phyloP scores from a whole-genome alignment of 2,888 invertebrate species.

The Belgica antarctica region DNA sequence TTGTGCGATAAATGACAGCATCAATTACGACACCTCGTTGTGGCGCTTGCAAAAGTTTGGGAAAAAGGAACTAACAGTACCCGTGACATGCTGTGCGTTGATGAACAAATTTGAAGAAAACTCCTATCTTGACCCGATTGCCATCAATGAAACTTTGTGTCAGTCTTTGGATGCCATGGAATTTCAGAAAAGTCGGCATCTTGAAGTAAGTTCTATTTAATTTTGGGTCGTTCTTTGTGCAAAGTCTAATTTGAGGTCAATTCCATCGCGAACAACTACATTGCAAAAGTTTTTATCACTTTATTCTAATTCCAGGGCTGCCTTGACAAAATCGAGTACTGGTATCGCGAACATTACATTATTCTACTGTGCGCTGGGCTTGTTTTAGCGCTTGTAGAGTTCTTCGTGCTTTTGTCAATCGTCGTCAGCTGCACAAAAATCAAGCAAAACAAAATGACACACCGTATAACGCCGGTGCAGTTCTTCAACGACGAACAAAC shows the following conservation, averaged over 20 bases:
- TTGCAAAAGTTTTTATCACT: too few species aligned
- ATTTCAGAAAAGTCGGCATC: constrained; percentile 52
- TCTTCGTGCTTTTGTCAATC: constrained; percentile 68
- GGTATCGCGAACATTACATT: constrained; percentile 74
- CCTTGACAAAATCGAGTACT: constrained; percentile 65
- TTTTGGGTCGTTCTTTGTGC: too few species aligned
- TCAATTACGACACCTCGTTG: constrained; percentile 76
- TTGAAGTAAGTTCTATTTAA: constrained; percentile 46
- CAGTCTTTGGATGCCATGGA: constrained; percentile 57
- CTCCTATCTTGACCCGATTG: constrained; percentile 73
- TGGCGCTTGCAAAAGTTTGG: constrained; percentile 76
- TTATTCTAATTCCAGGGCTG: constrained; percentile 63
- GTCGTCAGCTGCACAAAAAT: constrained; percentile 69
- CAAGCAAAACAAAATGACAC: constrained; percentile 46
- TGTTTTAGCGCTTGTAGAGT: constrained; percentile 68
- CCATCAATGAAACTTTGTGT: constrained; percentile 68
- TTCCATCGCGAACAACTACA: too few species aligned
- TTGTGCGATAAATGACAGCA: constrained; percentile 74
- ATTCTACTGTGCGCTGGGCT: constrained; percentile 66
- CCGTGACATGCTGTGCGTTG: constrained; percentile 68
- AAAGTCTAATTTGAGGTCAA: too few species aligned
- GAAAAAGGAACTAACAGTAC: constrained; percentile 66
- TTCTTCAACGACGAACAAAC: constrained; percentile 49
- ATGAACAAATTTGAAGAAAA: constrained; percentile 58
- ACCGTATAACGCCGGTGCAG: constrained; percentile 40